Conservation (phyloP, 2,888 invertebrate species). For the Fragum whitleyi region DNA sequence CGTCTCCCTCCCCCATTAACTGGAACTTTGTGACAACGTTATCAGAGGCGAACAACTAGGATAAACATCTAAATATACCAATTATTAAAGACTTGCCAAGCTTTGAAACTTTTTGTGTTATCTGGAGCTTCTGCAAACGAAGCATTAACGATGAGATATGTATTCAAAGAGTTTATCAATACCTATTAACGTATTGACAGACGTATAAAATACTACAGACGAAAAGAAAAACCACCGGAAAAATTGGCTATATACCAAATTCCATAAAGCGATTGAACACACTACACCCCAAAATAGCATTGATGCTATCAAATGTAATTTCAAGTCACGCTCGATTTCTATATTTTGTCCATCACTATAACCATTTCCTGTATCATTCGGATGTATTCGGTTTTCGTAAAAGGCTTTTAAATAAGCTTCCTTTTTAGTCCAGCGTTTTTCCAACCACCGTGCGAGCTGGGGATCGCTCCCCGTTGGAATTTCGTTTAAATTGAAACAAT, state of each 20-base stretch:
- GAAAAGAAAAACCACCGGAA: slow-evolving; percentile 14
- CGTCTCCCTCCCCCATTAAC: no score
- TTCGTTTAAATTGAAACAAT: slow-evolving; percentile 81
- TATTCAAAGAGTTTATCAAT: slow-evolving; percentile 23
- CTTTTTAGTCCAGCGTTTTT: slow-evolving; percentile 84
- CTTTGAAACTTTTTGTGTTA: no score
- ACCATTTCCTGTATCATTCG: slow-evolving; percentile 23
- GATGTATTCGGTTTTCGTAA: slow-evolving; percentile 56
- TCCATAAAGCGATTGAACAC: background rate
- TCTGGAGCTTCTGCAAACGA: background rate
- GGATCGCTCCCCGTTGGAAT: slow-evolving; percentile 69
- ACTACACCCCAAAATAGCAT: slow-evolving; percentile 40
- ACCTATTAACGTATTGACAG: slow-evolving; percentile 10
- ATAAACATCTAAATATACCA: no score
- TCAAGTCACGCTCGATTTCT: slow-evolving; percentile 44
- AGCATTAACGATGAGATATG: background rate
- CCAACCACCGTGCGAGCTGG: slow-evolving; percentile 80
- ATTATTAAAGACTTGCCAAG: no score
- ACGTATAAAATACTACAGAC: background rate
- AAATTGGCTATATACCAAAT: background rate
- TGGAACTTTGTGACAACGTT: no score
- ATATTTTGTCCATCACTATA: slow-evolving; percentile 32
- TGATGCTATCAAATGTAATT: slow-evolving; percentile 24
- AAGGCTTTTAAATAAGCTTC: slow-evolving; percentile 81
- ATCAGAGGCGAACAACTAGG: no score